Evolutionary conservation across 2,797 vertebrate species (phyloP), one percentile per base, ranked within the genome.

Genomic region (Enteromius argenteus): DNA sequence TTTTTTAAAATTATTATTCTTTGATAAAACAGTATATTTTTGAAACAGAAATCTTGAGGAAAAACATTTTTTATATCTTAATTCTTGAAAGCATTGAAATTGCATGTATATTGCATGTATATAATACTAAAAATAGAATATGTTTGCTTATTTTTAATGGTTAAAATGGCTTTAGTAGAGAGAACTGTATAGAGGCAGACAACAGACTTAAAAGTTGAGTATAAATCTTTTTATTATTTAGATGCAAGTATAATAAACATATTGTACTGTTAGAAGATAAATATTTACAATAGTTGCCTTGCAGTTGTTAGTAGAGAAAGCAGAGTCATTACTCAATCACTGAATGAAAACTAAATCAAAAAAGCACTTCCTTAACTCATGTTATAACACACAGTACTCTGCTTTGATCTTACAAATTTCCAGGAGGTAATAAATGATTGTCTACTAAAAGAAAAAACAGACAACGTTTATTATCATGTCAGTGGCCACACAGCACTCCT

Each of bases 181-280:
- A 5, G 23, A 60, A 60, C 8, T 17, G 5, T 35, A 19, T n/a
- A 74, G 27, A 68, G 73, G 77, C 51, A 88, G 60, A 84, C 66
- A 72, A 73, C 83, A 87, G 91, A 88, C 64, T 71, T 21, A 78
- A 37, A 82, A 86, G 83, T 85, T 88, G 92, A 93, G 93, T 94
- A 94, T 93, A 93, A 93, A 93, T 79, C 77, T 90, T 91, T 94
- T 92, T 92, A 85, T 91, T 93, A 93, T 94, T 93, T 91, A 62
- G 94, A 94, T 95, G 93, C 94, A 95, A 94, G 92, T 94, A 94
- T 94, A 90, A 90, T 90, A 95, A 96, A 95, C 94, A 94, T 94
- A 88, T 84, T 89, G 79, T 84, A 88, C 84, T 89, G 93, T 92
- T 93, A 91, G 91, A 93, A 92, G 92, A 91, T 93, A 93, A 89